Evolutionary conservation across 2,113 vertebrate species (phyloP).

Genomic region (Osmerus mordax): DNA sequence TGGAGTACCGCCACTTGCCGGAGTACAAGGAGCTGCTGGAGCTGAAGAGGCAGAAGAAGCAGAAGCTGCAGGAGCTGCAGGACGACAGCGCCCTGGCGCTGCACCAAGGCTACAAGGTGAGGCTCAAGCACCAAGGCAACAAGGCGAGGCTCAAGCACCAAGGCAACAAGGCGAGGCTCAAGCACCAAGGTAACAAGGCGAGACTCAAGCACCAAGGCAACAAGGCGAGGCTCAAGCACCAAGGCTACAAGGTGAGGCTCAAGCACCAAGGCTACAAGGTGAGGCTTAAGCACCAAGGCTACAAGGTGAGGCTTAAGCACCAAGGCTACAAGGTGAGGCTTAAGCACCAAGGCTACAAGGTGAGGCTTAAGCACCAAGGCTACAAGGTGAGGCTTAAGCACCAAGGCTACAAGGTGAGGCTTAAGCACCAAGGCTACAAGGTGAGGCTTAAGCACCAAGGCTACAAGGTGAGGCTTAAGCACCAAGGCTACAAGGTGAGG

Average conservation of each 20-base stretch:
- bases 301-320: background rate
- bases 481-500: background rate
- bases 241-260: background rate
- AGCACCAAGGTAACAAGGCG: background rate
- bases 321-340: too few relatives aligned
- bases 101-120: conserved; percentile 55
- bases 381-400: background rate
- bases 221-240: too few relatives aligned
- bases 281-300: background rate
- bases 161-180: background rate
- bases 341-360: background rate
- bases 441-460: background rate
- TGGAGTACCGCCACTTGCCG: conserved; percentile 79
- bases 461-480: background rate
- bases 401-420: too few relatives aligned
- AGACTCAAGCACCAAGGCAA: background rate
- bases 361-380: background rate
- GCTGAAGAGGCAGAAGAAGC: conserved; percentile 92
- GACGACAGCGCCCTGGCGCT: conserved; percentile 82
- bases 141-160: background rate
- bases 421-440: background rate
- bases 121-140: background rate
- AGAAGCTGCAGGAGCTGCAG: conserved; percentile 87
- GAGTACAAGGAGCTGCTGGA: conserved; percentile 96
- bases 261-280: background rate